A percentile compares a stretch with the other conserved stretches of the same genome.
These are phyloP conservation scores for Ammodramus savannarum DNA, from an alignment of 2,113 vertebrate species.

Conservation along the genomic window DNA sequence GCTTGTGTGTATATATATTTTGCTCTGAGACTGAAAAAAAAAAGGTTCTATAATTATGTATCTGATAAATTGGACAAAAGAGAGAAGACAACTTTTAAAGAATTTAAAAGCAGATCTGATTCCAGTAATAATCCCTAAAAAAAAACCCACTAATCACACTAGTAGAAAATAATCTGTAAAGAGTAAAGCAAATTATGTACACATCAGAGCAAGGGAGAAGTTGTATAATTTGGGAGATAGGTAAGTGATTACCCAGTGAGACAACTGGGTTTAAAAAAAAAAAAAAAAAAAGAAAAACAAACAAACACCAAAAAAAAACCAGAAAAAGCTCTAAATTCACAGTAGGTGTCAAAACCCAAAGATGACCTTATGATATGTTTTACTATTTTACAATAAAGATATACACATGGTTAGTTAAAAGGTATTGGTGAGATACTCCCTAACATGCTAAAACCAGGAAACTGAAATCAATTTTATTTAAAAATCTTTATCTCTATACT, in stretches of 20 bases:
- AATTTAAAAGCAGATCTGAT: conserved; percentile 40
- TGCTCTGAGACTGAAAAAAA: neutral
- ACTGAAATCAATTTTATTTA: conserved; percentile 3
- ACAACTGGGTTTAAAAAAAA: neutral
- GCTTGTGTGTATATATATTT: neutral
- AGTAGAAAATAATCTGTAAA: neutral
- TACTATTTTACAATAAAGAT: neutral
- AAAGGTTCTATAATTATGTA: neutral
- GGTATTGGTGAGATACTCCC: neutral
- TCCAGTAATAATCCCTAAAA: conserved; percentile 19
- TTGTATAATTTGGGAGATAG: neutral
- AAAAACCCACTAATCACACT: neutral
- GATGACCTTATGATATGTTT: neutral
- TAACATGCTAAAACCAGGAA: neutral
- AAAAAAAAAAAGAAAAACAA: too few relatives aligned
- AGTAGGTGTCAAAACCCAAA: neutral
- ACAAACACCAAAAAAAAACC: neutral
- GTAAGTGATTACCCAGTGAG: neutral
- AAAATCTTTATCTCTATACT: neutral
- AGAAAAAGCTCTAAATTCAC: neutral
- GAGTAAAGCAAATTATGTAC: neutral
- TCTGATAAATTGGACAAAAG: conserved; percentile 44
- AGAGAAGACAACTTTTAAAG: conserved; percentile 27
- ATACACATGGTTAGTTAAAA: neutral
- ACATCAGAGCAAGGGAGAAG: neutral